A percentile compares a stretch with the other conserved stretches of the same genome.
Evolutionary conservation across 2,888 invertebrate species (phyloP).

Genomic region (Nomada fucata): DNA sequence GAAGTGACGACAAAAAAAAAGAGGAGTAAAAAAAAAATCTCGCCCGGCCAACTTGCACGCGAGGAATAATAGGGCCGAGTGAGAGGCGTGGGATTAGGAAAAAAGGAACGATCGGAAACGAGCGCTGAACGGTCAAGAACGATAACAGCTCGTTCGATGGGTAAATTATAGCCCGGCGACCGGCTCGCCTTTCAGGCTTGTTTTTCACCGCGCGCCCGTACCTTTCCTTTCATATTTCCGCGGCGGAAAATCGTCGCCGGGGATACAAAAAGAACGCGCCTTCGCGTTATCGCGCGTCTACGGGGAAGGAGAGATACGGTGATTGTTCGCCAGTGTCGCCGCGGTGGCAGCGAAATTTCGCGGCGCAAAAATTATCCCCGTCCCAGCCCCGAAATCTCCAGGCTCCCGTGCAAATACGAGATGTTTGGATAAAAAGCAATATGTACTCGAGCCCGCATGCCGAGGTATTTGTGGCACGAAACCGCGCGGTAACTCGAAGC

Average conservation of each 20-base stretch:
- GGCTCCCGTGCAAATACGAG: slow-evolving; percentile 58
- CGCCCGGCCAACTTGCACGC: slow-evolving; percentile 35
- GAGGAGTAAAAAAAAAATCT: slow-evolving; percentile 18
- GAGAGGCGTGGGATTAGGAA: slow-evolving; percentile 45
- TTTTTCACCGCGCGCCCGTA: slow-evolving; percentile 16
- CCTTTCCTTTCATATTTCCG: background rate
- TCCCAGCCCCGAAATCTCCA: slow-evolving; percentile 47
- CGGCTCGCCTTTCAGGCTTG: slow-evolving; percentile 11
- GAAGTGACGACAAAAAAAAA: slow-evolving; percentile 39
- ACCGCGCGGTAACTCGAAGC: slow-evolving; percentile 75
- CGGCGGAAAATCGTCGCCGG: background rate
- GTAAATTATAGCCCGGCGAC: slow-evolving; percentile 47
- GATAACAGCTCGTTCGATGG: slow-evolving; percentile 42
- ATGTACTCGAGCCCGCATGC: slow-evolving; percentile 69
- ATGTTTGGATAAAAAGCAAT: slow-evolving; percentile 71
- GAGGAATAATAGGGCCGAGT: slow-evolving; percentile 49
- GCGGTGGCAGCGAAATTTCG: slow-evolving; percentile 27
- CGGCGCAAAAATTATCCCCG: slow-evolving; percentile 36
- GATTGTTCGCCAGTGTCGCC: too few species aligned
- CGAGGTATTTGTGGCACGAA: slow-evolving; percentile 38
- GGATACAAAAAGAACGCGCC: too few species aligned
- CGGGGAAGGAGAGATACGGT: too few species aligned
- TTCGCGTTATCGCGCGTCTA: too few species aligned
- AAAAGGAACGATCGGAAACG: slow-evolving; percentile 46
- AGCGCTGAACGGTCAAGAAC: slow-evolving; percentile 30